These are phyloP conservation scores for Excalfactoria chinensis DNA, from an alignment of 2,113 vertebrate species.

Conservation along the genomic window DNA sequence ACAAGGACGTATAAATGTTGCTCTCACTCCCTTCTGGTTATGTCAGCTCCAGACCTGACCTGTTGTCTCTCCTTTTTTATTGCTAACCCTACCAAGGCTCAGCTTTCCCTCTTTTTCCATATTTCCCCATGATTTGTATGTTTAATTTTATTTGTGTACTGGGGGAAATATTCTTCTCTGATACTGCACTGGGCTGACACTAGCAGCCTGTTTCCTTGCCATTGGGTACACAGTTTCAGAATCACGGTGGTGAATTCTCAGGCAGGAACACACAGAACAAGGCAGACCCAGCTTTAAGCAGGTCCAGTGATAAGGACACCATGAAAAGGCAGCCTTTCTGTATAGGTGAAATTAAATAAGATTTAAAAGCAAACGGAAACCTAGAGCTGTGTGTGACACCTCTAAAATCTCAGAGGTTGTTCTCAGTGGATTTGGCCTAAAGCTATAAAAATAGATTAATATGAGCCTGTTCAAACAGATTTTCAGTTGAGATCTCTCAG, in stretches of 20 bases:
- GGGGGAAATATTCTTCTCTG: background rate
- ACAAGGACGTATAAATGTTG: background rate
- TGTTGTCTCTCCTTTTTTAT: background rate
- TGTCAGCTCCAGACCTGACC: background rate
- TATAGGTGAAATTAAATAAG: background rate
- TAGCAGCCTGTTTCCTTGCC: background rate
- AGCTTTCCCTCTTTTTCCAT: background rate
- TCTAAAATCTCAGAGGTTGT: conserved; percentile 24
- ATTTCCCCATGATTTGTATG: background rate
- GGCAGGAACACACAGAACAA: background rate
- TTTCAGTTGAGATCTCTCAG: conserved; percentile 19
- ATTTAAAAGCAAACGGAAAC: background rate
- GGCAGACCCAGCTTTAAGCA: background rate
- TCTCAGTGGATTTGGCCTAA: conserved; percentile 7
- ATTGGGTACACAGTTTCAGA: background rate
- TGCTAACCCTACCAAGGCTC: background rate
- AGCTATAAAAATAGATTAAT: background rate
- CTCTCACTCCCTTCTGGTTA: background rate
- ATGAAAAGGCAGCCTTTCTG: background rate
- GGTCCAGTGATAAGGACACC: background rate
- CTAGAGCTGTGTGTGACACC: background rate
- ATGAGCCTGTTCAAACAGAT: conserved; percentile 2
- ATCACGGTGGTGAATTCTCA: rapidly evolving
- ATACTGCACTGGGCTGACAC: background rate
- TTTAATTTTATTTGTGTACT: background rate